Evolutionary conservation across 2,797 vertebrate genomes (phyloP), one percentile per base, ranked within the genome.

Genomic region (Lutjanus argentimaculatus): DNA sequence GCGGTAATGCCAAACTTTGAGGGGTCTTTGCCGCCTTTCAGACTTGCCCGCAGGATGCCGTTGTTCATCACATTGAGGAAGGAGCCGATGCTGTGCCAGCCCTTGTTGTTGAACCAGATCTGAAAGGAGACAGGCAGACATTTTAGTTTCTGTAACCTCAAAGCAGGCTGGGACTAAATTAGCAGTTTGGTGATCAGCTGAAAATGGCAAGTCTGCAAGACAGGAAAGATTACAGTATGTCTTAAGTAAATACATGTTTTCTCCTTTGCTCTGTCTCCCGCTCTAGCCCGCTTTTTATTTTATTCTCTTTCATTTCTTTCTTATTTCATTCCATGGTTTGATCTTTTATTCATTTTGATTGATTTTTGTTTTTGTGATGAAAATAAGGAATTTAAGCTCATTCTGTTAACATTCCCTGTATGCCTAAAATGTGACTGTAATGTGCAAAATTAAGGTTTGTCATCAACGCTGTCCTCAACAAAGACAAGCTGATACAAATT

Each of bases 101-200:
- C 99, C 80, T 99, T 99, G 95, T 99, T 99, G 93, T 99, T 99
- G 89, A 99, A 99, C 99, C 99, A 99, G 74, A 99, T 97, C 99
- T 99, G 90, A 13, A 93, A 9, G 74, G 14, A 57, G 19, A 68
- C 7, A 59, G 42, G 1, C 42, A 53, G 7, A 63, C 53, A 65
- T 52, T 71, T 85, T 12, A 80, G 17, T 52, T 19, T 66, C 6
- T 52, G 15, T 30, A 46, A 56, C 15, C 8, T 51, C 10, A 65
- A 13, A 45, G 9, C 30, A 73, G 49, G 13, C n/a, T 58, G 45
- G 13, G 43, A 52, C 19, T 21, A n/a, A 57, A 69, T 45, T 15
- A 62, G 15, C 9, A 53, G 46, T 21, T 57, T 25, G 14, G 40
- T 36, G 15, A 78, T 71, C 4, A 63, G 36, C 25, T 73, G 43